Evolutionary conservation across 2,888 invertebrate genomes (phyloP), one percentile per base, ranked within the genome.

Genomic region (Micoletzkya japonica): DNA sequence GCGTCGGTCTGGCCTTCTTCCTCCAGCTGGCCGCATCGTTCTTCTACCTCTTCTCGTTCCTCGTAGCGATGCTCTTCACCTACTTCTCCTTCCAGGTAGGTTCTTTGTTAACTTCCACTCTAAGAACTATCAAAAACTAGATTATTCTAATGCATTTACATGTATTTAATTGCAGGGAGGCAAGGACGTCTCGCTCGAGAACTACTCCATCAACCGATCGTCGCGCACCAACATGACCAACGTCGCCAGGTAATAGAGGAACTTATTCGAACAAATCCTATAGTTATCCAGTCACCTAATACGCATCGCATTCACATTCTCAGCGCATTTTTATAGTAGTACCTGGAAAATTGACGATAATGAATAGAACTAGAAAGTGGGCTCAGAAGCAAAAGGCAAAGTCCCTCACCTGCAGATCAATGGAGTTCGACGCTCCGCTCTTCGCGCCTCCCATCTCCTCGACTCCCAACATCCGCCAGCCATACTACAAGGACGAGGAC

Each of bases 171-270:
- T n/a, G 0, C n/a, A 64, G 56, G 69, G 73, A 17, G 73, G 75
- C 34, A 80, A 80, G 63, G 82, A 80, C 24, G 74, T 73, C 10
- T 67, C 75, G 6, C 52, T 78, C 49, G 84, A 84, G 67, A 75
- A 78, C 52, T 84, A 81, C 75, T 79, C 79, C 49, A 69, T 82
- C 37, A 82, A 82, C 54, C 73, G 80, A 61, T 78, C 79, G 39
- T 81, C 81, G 28, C 71, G 82, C 24, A 84, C 84, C n/a, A 84
- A 84, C 72, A 82, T 84, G 61, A 84, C 84, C 26, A 84, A 84
- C 71, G 78, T 84, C 66, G 84, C 81, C 63, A 74, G 83, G 83
- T 83, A 52, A 49, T 74, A n/a, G n/a, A n/a, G n/a, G n/a, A n/a
- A n/a, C n/a, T 61, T n/a, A n/a, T n/a, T n/a, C n/a, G n/a, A n/a